A percentile compares a stretch with the other conserved stretches of the same genome.
phyloP scores from a whole-genome alignment of 2,888 invertebrate genomes.

The Daptonema setosum region DNA sequence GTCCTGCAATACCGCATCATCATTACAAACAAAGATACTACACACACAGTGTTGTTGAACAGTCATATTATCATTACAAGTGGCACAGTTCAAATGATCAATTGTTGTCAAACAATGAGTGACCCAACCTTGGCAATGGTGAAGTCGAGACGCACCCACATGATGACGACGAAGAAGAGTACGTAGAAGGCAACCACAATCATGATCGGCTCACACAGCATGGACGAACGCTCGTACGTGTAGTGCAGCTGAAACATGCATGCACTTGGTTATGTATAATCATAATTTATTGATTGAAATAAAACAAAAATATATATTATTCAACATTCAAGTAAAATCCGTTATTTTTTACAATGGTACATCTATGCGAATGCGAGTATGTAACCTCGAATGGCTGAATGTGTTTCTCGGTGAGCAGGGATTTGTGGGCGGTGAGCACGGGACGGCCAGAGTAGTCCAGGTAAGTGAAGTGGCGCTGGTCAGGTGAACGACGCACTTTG shows the following conservation, averaged over 20 bases:
- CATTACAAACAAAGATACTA: constrained; percentile 2
- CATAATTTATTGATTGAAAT: neutral
- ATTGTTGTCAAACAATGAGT: no score
- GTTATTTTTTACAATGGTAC: no score
- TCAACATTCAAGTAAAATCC: no score
- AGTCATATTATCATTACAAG: no score
- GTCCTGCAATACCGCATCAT: constrained; percentile 28
- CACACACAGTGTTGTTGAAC: no score
- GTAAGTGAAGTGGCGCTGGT: constrained; percentile 67
- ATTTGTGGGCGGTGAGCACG: constrained; percentile 55
- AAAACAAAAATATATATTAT: neutral
- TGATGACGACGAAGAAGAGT: constrained; percentile 68
- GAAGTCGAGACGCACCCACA: constrained; percentile 85
- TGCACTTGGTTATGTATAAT: neutral
- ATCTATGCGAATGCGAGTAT: no score
- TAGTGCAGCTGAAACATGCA: constrained; percentile 44
- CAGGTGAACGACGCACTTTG: constrained; percentile 47
- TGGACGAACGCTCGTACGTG: constrained; percentile 56
- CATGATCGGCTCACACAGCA: constrained; percentile 78
- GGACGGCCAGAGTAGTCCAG: constrained; percentile 80
- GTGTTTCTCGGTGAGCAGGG: constrained; percentile 78
- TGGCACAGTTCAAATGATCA: no score
- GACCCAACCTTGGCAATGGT: constrained; percentile 47
- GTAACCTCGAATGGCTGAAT: constrained; percentile 54
- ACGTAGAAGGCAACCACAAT: constrained; percentile 66